phyloP scores from a whole-genome alignment of 1,140 invertebrate species.

The Anagrus nilaparvatae region DNA sequence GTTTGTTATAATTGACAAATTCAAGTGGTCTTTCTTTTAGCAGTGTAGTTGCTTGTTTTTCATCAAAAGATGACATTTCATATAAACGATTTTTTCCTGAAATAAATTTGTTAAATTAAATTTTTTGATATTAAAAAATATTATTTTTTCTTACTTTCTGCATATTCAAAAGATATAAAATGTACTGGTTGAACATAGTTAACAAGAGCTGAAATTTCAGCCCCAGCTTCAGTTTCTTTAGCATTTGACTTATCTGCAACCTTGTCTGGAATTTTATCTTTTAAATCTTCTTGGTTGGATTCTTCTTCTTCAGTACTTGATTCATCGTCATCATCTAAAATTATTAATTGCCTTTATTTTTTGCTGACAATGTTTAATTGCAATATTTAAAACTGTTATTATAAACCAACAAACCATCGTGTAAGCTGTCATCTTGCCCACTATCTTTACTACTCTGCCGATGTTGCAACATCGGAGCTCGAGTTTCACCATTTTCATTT shows the following conservation, averaged over 20 bases:
- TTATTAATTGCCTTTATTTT: constrained; percentile 1
- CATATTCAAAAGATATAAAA: constrained; percentile 88
- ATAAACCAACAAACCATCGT: constrained; percentile 35
- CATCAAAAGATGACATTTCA: constrained; percentile 97
- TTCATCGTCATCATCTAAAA: constrained; percentile 56
- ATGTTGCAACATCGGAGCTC: constrained; percentile 48
- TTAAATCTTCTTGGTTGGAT: constrained; percentile 46
- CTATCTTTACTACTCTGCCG: constrained; percentile 55
- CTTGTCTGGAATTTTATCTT: constrained; percentile 37
- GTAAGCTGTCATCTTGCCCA: constrained; percentile 45
- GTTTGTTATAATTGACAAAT: constrained; percentile 96
- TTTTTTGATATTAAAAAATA: no score
- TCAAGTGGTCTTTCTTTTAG: constrained; percentile 91
- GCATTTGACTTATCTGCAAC: constrained; percentile 49
- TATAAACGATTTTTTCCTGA: constrained; percentile 85
- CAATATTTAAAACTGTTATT: not conserved
- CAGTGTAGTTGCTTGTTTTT: constrained; percentile 89
- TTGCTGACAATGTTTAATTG: not conserved
- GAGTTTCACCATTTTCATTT: constrained; percentile 53
- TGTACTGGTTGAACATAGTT: constrained; percentile 97
- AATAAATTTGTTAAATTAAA: no score
- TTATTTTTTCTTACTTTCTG: constrained; percentile 71
- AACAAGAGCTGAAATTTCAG: constrained; percentile 92
- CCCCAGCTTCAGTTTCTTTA: constrained; percentile 86
- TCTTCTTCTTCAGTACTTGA: constrained; percentile 50